Evolutionary conservation across 2,797 vertebrate genomes (phyloP).

Genomic region (Enteromius trimaculatus): DNA sequence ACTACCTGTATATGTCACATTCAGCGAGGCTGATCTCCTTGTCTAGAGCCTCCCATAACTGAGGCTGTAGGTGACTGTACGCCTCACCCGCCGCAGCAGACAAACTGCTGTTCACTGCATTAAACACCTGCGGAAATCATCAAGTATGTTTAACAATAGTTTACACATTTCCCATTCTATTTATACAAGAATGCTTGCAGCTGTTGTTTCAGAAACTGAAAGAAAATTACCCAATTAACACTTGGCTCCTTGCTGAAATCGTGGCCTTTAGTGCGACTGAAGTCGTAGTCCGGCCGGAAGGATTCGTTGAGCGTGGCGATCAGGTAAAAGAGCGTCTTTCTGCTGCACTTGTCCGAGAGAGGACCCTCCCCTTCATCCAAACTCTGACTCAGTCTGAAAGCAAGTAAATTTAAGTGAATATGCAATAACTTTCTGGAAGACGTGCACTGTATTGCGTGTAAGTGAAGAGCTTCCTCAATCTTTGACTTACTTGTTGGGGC

Average conservation of each 20-base stretch:
- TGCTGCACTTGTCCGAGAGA: constrained; percentile 68
- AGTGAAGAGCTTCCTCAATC: not conserved
- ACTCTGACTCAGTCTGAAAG: constrained; percentile 65
- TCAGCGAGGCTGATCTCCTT: constrained; percentile 68
- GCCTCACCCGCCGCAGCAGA: constrained; percentile 65
- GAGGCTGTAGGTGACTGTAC: constrained; percentile 64
- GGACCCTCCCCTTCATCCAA: constrained; percentile 66
- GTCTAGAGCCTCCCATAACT: constrained; percentile 70
- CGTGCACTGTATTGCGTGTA: not conserved
- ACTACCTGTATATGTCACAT: constrained; percentile 70
- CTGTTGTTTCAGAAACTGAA: not conserved
- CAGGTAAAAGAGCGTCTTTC: constrained; percentile 69
- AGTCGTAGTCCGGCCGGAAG: constrained; percentile 70
- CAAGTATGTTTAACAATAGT: not conserved
- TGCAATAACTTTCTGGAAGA: not conserved
- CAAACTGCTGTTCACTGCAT: constrained; percentile 70
- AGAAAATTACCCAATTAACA: constrained; percentile 64
- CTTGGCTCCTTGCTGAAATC: constrained; percentile 70
- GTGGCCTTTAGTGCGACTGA: constrained; percentile 67
- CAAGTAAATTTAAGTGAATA: not conserved
- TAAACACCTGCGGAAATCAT: constrained; percentile 62
- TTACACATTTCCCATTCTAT: not conserved
- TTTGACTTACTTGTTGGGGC: constrained; percentile 65
- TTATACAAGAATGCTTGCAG: not conserved
- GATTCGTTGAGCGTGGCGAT: constrained; percentile 69